phyloP scores from a whole-genome alignment of 2,797 vertebrate species.

The Chiroxiphia lanceolata region DNA sequence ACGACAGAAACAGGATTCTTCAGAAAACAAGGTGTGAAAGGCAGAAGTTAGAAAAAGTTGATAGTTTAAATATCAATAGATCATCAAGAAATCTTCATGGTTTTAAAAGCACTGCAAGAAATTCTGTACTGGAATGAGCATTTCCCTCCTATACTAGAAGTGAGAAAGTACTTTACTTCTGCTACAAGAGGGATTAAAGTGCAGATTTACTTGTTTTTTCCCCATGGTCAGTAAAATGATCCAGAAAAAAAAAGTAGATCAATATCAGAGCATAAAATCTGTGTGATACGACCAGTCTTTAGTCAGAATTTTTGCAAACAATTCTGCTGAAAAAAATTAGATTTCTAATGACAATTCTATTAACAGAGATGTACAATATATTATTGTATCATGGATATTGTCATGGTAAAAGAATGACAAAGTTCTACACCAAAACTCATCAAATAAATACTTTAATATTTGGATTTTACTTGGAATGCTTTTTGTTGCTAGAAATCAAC shows the following conservation, averaged over 20 bases:
- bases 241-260: neutral
- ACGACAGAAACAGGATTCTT: neutral
- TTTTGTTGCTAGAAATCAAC: neutral
- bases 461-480: neutral
- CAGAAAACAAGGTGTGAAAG: neutral
- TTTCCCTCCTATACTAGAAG: neutral
- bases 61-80: neutral
- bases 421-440: neutral
- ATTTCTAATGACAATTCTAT: neutral
- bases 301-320: neutral
- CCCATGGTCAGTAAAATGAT: neutral
- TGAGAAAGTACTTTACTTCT: neutral
- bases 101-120: neutral
- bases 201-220: neutral
- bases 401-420: neutral
- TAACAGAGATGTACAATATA: neutral
- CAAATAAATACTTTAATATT: neutral
- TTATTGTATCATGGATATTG: neutral
- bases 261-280: neutral
- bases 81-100: neutral
- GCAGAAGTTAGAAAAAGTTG: neutral
- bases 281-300: neutral
- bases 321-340: neutral
- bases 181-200: neutral
- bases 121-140: neutral